These are phyloP conservation scores for Paedocypris micromegethes DNA, from an alignment of 2,797 vertebrate genomes.

Conservation along the genomic window DNA sequence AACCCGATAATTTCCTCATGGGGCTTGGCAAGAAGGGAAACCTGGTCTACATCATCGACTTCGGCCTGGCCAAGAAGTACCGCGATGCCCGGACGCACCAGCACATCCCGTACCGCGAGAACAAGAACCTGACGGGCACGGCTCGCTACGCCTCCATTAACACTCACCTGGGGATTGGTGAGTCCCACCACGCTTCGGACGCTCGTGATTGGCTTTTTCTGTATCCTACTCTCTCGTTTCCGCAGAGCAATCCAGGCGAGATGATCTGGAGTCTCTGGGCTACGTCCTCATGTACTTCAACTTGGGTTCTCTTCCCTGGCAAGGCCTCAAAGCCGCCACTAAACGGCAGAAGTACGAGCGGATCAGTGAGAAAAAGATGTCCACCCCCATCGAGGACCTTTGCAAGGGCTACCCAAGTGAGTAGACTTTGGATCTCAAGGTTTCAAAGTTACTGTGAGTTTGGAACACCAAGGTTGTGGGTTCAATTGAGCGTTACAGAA, in stretches of 20 bases:
- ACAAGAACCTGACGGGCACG: slow-evolving; percentile 96
- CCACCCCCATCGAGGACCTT: slow-evolving; percentile 91
- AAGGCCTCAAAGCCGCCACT: slow-evolving; percentile 93
- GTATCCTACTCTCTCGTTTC: not conserved
- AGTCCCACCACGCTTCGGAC: slow-evolving; percentile 40
- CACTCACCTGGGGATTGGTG: slow-evolving; percentile 94
- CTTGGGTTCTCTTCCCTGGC: slow-evolving; percentile 94
- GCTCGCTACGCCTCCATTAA: slow-evolving; percentile 97
- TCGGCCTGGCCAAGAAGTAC: slow-evolving; percentile 96
- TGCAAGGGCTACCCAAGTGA: slow-evolving; percentile 96
- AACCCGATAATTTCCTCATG: slow-evolving; percentile 97
- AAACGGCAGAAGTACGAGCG: slow-evolving; percentile 96
- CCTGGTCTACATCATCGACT: slow-evolving; percentile 96
- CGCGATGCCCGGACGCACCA: slow-evolving; percentile 93
- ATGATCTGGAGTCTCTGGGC: slow-evolving; percentile 92
- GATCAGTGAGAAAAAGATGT: slow-evolving; percentile 98
- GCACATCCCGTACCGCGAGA: slow-evolving; percentile 95
- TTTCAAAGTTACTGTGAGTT: no score
- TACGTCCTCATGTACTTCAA: slow-evolving; percentile 99
- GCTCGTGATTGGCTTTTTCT: no score
- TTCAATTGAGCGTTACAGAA: no score
- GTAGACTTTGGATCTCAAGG: slow-evolving; percentile 46
- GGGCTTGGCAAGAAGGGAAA: slow-evolving; percentile 96
- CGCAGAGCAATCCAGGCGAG: slow-evolving; percentile 90
- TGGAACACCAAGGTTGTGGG: no score